Base-by-base conservation (phyloP, 1,140 invertebrate species). In the Drosophila guanche region DNA sequence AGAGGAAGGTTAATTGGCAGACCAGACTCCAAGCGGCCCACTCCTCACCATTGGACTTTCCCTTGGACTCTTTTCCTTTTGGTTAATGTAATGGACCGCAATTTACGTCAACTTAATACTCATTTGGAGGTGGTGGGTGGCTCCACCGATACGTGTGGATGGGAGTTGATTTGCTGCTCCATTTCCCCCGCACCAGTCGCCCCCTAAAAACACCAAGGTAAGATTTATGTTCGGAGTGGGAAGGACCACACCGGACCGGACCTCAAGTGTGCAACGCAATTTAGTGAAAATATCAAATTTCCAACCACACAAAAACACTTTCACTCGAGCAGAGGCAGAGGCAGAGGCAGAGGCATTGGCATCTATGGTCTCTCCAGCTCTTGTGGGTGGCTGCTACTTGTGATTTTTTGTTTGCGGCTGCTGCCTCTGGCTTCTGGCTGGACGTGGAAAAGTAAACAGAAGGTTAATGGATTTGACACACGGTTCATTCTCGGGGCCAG, bases 381-480 rank as follows among this genome's bases (percentile, higher is more conserved):
- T 3, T 8, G 33, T 37, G n/a, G 29, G 16, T 23, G 12, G 16
- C 20, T 10, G n/a, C 43, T 69, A 47, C 60, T 62, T 65, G 70
- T 58, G 68, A 62, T 51, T 80, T 80, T 79, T 76, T n/a, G n/a
- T n/a, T 20, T 76, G 33, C 57, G 29, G 29, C 58, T 53, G 50
- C 68, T 70, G 48, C 67, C 8, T 33, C 29, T 10, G 23, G 16
- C 53, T 48, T 52, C 23, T 57, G 54, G 37, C 63, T 78, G 67
- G 75, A 80, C 86, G 86, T 90, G 83, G 88, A 90, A 90, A 90
- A 90, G 89, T 90, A 90, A 90, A 90, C 78, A 90, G 89, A 88
- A 90, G 89, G 89, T 90, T 90, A 90, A 90, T 90, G 89, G 89
- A 90, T 89, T 89, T 90, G 89, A 90, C 89, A 81, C 84, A 88